phyloP scores from a whole-genome alignment of 2,113 vertebrate species.

The Leucoraja erinaceus region DNA sequence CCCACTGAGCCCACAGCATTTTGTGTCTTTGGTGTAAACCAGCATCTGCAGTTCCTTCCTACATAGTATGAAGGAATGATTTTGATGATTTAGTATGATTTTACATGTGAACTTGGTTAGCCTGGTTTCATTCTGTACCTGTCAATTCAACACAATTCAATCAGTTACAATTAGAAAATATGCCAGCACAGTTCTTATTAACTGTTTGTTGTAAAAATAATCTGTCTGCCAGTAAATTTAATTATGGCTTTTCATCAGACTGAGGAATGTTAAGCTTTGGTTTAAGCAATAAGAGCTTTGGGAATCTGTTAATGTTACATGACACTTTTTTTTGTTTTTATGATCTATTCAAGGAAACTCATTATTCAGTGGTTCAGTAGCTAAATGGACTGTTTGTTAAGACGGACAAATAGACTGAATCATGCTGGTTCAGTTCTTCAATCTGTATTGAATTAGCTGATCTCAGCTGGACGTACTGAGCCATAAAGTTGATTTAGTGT shows the following conservation, averaged over 20 bases:
- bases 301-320: background rate
- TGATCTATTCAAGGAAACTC: background rate
- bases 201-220: background rate
- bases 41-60: too few relatives aligned
- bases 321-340: background rate
- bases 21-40: too few relatives aligned
- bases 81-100: too few relatives aligned
- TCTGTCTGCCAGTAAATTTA: background rate
- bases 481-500: background rate
- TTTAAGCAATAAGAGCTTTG: background rate
- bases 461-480: background rate
- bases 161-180: background rate
- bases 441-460: background rate
- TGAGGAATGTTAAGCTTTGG: background rate
- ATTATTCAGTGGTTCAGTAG: background rate
- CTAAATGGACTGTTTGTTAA: background rate
- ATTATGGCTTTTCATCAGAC: background rate
- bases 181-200: background rate
- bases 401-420: background rate
- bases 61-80: too few relatives aligned
- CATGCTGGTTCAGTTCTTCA: background rate
- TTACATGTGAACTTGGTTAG: too few relatives aligned
- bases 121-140: too few relatives aligned
- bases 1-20: too few relatives aligned
- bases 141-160: too few relatives aligned